Base-by-base conservation (phyloP, 2,113 vertebrate genomes). In the Paratilapia polleni region DNA sequence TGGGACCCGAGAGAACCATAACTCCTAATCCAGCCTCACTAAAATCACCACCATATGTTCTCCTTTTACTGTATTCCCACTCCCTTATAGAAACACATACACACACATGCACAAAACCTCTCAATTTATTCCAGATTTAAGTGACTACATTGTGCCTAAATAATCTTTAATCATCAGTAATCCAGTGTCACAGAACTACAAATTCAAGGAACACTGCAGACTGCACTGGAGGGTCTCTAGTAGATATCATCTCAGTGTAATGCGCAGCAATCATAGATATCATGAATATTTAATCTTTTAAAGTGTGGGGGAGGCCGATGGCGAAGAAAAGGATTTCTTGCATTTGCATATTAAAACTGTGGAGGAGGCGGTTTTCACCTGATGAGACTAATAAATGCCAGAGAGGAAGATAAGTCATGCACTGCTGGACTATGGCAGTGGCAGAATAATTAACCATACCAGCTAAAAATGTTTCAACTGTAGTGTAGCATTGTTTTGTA, bases 31-130 rank as follows among this genome's bases (percentile, higher is more conserved):
- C 74, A 22, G 26, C 78, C 83, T 81, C 87, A 76, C 84, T 90
- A 77, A 90, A 93, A 93, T 61, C 77, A 79, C 76, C 77, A 77
- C 93, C 92, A 94, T 93, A 94, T 92, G 93, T 57, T 91, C 63
- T 70, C 58, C 68, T 84, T 83, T 68, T 77, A 85, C 88, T 80
- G 83, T 86, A 78, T 19, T 19, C 80, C 9, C 62, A 0, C 61
- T 2, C 49, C 9, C 58, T 15, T 3, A 34, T 28, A 63, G 34
- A 82, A 20, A 38, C 15, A 28, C 17, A 24, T 31, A 74, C 41
- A 19, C 64, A 34, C 34, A 5, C 28, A 82, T 5, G 24, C 59
- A 75, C 41, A 81, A 24, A 68, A 31, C 43, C 14, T 47, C 41
- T 26, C 64, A 19, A 15, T 68, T 68, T 47, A 47, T 68, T 68